Evolutionary conservation across 2,797 vertebrate species (phyloP).

Genomic region (Linurgus olivaceus): DNA sequence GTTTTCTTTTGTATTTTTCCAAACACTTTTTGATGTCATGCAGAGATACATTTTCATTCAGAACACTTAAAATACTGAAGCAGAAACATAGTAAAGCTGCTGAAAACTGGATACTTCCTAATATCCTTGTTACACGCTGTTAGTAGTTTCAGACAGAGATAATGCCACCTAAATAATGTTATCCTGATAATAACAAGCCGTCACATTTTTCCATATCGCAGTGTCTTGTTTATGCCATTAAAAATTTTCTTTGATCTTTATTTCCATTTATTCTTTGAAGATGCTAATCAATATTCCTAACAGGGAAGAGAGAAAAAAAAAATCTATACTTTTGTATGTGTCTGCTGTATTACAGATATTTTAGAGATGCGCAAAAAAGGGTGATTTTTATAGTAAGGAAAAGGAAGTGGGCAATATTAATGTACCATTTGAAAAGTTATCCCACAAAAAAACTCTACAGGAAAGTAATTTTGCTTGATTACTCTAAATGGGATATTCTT

Average conservation of each 20-base stretch:
- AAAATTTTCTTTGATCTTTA: not conserved
- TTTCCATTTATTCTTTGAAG: not conserved
- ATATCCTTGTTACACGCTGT: not conserved
- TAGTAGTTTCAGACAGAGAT: not conserved
- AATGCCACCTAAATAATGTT: not conserved
- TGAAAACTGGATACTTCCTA: not conserved
- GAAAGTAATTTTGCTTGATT: not conserved
- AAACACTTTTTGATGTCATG: not conserved
- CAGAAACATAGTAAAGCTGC: not conserved
- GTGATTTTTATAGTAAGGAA: not conserved
- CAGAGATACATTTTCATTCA: not conserved
- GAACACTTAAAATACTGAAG: not conserved
- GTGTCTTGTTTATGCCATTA: not conserved
- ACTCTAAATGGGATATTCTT: not conserved
- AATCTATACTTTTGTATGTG: not conserved
- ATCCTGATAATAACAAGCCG: not conserved
- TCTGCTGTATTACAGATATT: not conserved
- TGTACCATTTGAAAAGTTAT: not conserved
- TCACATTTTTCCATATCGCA: not conserved
- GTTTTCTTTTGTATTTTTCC: not conserved
- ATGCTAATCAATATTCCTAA: not conserved
- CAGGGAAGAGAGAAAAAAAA: not conserved
- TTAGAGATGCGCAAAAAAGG: not conserved
- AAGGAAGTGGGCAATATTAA: not conserved
- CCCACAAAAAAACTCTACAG: not conserved